phyloP scores from a whole-genome alignment of 2,113 vertebrate species.

The Daphoenositta chrysoptera region DNA sequence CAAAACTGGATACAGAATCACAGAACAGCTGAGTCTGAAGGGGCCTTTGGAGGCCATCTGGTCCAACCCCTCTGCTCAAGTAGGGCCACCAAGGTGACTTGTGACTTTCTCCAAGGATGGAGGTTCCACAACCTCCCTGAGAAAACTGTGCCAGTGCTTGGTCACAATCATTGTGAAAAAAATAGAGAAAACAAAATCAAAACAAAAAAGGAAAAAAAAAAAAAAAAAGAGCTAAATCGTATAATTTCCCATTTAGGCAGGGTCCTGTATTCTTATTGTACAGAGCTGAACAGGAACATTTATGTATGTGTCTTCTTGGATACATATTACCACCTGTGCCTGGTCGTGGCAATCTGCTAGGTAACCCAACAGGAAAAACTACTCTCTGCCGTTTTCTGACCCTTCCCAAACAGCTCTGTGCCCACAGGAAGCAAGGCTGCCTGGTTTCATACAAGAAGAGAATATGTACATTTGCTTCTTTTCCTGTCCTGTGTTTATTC shows the following conservation, averaged over 20 bases:
- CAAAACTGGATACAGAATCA: not conserved
- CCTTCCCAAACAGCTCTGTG: not conserved
- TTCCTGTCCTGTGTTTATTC: not conserved
- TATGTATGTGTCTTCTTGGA: not conserved
- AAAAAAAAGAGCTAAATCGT: too few relatives aligned
- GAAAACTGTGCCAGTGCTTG: not conserved
- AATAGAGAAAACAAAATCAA: not conserved
- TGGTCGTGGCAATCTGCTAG: rapidly evolving
- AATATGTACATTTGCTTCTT: not conserved
- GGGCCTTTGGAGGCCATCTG: too few relatives aligned
- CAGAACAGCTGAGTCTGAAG: not conserved
- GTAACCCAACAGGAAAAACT: not conserved
- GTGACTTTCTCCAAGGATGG: not conserved
- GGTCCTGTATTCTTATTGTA: not conserved
- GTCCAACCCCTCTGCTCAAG: not conserved
- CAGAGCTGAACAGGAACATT: not conserved
- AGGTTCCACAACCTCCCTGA: not conserved
- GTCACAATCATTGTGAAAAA: not conserved
- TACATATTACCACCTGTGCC: rapidly evolving
- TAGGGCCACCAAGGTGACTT: too few relatives aligned
- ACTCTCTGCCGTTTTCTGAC: not conserved
- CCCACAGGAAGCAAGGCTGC: not conserved
- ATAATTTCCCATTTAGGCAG: not conserved
- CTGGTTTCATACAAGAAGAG: not conserved
- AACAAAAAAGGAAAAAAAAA: too few relatives aligned